Percentiles rank a stretch among this genome's conserved stretches.
Conservation (phyloP, 1,140 invertebrate genomes). For the Drosophila pallidifrons region DNA sequence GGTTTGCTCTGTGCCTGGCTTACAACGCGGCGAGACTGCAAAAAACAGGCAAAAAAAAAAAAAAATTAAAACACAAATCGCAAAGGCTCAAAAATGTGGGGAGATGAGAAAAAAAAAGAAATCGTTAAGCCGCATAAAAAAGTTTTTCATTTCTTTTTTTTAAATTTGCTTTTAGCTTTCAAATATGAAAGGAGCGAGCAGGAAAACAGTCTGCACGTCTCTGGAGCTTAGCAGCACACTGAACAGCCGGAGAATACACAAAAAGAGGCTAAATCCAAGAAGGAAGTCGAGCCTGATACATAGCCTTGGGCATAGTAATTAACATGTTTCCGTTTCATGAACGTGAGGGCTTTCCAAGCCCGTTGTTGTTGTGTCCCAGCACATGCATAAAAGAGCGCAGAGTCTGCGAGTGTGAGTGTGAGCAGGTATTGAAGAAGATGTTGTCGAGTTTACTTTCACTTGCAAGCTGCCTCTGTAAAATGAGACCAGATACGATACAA, state of each 20-base stretch:
- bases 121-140: slow-evolving; percentile 57
- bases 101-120: slow-evolving; percentile 7
- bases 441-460: slow-evolving; percentile 72
- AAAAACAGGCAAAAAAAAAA: slow-evolving; percentile 45
- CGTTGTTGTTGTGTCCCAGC: neutral
- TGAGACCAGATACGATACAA: slow-evolving; percentile 58
- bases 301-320: slow-evolving; percentile 82
- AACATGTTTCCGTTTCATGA: slow-evolving; percentile 81
- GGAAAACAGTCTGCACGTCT: slow-evolving; percentile 58
- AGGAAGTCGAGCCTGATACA: slow-evolving; percentile 71
- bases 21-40: slow-evolving; percentile 88
- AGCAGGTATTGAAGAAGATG: slow-evolving; percentile 68
- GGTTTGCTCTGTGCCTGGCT: slow-evolving; percentile 86
- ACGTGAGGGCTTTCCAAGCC: slow-evolving; percentile 19
- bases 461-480: slow-evolving; percentile 52
- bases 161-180: slow-evolving; percentile 32
- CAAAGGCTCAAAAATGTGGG: slow-evolving; percentile 8
- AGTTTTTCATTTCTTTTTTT: slow-evolving; percentile 56
- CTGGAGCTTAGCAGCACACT: slow-evolving; percentile 28
- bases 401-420: slow-evolving; percentile 1
- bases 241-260: slow-evolving; percentile 1
- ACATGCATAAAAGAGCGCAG: slow-evolving; percentile 40
- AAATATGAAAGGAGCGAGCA: slow-evolving; percentile 23
- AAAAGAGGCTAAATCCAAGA: slow-evolving; percentile 45
- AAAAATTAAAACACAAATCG: slow-evolving; percentile 38